phyloP scores from a whole-genome alignment of 2,113 vertebrate genomes.

The Melospiza georgiana region DNA sequence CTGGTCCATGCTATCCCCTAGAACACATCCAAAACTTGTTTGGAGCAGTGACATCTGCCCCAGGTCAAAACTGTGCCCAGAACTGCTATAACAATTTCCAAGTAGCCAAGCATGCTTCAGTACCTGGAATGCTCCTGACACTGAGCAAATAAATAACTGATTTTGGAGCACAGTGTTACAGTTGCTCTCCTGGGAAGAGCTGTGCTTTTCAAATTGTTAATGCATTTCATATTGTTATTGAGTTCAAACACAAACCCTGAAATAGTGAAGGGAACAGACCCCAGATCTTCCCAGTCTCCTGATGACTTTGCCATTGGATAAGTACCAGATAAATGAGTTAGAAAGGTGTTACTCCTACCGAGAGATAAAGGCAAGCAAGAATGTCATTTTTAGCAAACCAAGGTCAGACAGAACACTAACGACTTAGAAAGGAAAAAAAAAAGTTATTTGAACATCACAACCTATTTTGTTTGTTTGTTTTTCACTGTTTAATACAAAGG shows the following conservation, averaged over 20 bases:
- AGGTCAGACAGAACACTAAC: background rate
- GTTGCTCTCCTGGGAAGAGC: background rate
- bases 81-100: background rate
- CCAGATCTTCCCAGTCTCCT: background rate
- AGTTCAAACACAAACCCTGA: background rate
- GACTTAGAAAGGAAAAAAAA: background rate
- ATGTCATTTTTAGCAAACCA: background rate
- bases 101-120: background rate
- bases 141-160: background rate
- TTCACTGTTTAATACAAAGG: background rate
- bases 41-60: background rate
- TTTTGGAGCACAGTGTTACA: background rate
- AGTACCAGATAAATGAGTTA: background rate
- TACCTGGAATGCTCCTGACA: background rate
- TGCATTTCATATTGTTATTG: background rate
- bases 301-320: background rate
- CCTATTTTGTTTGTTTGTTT: background rate
- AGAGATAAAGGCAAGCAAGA: background rate
- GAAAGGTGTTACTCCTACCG: background rate
- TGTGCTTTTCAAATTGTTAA: background rate
- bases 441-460: background rate
- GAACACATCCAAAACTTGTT: background rate
- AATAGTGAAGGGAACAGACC: background rate
- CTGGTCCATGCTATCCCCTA: background rate
- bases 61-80: background rate